Percentiles rank a stretch among this genome's conserved stretches.
These are phyloP conservation scores for Nansenia antarctica DNA, from an alignment of 2,113 vertebrate species.

Conservation along the genomic window DNA sequence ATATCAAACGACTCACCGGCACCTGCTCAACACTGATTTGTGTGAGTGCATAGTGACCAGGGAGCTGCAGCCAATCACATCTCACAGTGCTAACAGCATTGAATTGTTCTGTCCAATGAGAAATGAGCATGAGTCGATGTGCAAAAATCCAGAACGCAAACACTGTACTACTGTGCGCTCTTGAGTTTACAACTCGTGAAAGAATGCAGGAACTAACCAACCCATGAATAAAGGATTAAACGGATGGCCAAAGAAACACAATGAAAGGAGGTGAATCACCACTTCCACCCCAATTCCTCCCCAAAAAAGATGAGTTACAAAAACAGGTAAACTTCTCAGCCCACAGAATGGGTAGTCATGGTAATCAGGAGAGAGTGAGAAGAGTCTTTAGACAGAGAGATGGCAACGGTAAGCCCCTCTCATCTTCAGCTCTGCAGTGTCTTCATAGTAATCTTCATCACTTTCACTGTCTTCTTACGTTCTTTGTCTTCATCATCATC, in stretches of 20 bases:
- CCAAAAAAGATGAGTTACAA: conserved; percentile 22
- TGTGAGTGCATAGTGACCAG: conserved; percentile 45
- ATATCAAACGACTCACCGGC: conserved; percentile 37
- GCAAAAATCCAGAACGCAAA: neutral
- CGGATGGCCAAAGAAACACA: neutral
- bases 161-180: neutral
- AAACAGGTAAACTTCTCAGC: conserved; percentile 13
- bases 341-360: conserved; percentile 9
- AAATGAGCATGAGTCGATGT: neutral
- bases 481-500: neutral
- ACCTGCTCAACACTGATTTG: conserved; percentile 34
- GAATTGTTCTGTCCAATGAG: conserved; percentile 6
- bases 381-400: neutral
- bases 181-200: neutral
- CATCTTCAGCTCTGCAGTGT: neutral
- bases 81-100: conserved; percentile 31
- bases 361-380: neutral
- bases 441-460: neutral
- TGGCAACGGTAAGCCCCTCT: neutral
- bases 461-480: neutral
- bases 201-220: neutral
- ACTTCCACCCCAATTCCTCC: neutral
- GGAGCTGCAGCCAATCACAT: conserved; percentile 13
- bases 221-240: conserved; percentile 12
- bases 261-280: neutral